These are phyloP conservation scores for Cylloceria caligata DNA, from an alignment of 2,888 invertebrate species.

Conservation along the genomic window DNA sequence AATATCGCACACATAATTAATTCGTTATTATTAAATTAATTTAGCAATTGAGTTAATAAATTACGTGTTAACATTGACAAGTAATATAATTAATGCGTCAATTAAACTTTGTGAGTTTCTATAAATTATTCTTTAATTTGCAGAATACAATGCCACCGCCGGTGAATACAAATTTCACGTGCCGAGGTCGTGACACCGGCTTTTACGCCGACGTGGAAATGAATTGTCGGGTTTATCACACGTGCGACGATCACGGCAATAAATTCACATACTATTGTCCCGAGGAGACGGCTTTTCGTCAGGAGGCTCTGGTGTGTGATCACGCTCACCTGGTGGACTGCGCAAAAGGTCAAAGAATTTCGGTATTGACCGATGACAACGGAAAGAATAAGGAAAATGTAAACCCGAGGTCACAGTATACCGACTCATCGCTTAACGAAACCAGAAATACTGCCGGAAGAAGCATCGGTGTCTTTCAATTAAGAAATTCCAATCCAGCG, in stretches of 20 bases:
- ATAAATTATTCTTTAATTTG: constrained; percentile 30
- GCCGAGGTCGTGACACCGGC: constrained; percentile 75
- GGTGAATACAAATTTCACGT: constrained; percentile 76
- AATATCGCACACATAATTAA: background rate
- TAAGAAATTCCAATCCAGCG: constrained; percentile 50
- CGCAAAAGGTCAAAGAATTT: constrained; percentile 51
- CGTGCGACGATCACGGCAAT: constrained; percentile 81
- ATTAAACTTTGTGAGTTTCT: background rate
- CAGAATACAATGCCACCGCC: constrained; percentile 77
- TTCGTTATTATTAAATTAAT: background rate
- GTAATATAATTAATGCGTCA: constrained; percentile 8
- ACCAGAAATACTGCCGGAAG: background rate
- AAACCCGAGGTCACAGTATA: background rate
- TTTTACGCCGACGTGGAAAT: constrained; percentile 79
- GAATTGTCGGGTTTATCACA: constrained; percentile 80
- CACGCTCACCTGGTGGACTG: constrained; percentile 81
- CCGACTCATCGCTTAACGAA: background rate
- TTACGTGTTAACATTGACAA: background rate
- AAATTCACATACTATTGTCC: constrained; percentile 81
- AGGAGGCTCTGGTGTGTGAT: constrained; percentile 81
- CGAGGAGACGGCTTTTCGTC: constrained; percentile 80
- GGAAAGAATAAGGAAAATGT: background rate
- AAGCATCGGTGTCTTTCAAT: constrained; percentile 21
- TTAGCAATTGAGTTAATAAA: background rate
- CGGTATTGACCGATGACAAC: constrained; percentile 20